A percentile compares a stretch with the other conserved stretches of the same genome.
Conservation (phyloP, 2,797 vertebrate species). For the Podargus strigoides region DNA sequence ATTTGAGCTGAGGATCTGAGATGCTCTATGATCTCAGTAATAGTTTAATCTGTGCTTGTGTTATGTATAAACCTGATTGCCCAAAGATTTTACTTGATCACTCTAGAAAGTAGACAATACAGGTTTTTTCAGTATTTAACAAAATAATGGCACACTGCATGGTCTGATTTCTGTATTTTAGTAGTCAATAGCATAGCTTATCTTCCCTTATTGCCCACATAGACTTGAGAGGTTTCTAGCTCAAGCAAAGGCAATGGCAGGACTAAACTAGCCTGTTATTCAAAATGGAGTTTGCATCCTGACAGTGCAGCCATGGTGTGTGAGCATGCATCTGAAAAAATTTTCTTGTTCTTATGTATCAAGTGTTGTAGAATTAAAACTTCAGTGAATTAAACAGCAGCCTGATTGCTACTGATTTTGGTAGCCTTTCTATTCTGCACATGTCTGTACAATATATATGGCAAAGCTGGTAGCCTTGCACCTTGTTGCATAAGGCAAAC, state of each 20-base stretch:
- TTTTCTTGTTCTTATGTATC: background rate
- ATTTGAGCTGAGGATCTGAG: background rate
- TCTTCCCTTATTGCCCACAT: background rate
- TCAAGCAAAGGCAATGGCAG: background rate
- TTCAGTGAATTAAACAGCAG: background rate
- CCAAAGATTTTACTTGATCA: background rate
- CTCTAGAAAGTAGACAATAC: background rate
- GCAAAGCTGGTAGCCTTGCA: background rate
- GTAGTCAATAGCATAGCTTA: background rate
- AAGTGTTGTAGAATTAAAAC: background rate
- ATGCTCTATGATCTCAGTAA: background rate
- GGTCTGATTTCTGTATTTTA: background rate
- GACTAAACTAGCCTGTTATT: background rate
- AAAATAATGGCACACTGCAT: background rate
- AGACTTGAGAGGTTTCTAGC: background rate
- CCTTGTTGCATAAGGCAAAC: background rate
- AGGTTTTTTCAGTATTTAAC: background rate
- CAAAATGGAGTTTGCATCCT: background rate
- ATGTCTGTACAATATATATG: fast-evolving
- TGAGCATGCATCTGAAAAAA: fast-evolving
- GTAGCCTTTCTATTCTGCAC: background rate
- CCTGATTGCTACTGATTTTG: background rate
- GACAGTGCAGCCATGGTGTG: background rate
- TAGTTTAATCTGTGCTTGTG: background rate
- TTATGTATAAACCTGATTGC: background rate